phyloP scores from a whole-genome alignment of 2,888 invertebrate genomes.

The Epistrophe eligans region DNA sequence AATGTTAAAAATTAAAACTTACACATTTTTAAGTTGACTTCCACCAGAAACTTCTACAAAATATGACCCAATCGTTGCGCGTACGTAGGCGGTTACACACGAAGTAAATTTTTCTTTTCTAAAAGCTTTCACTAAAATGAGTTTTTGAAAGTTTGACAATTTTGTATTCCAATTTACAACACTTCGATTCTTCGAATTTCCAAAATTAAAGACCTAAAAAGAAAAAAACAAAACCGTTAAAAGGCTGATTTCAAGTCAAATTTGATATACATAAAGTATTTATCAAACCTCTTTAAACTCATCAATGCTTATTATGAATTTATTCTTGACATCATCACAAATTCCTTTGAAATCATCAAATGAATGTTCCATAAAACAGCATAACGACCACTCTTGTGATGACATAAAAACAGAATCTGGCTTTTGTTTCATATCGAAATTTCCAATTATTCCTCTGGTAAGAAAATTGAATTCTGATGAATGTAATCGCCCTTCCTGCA shows the following conservation, averaged over 20 bases:
- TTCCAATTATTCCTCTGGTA: constrained; percentile 89
- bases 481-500: constrained; percentile 85
- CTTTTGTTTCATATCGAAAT: constrained; percentile 85
- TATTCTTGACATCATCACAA: constrained; percentile 85
- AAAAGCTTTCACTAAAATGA: constrained; percentile 91
- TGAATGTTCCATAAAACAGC: constrained; percentile 86
- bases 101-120: constrained; percentile 92
- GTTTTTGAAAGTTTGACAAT: constrained; percentile 90
- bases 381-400: constrained; percentile 89
- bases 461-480: constrained; percentile 91
- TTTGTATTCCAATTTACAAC: constrained; percentile 86
- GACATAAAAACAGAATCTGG: constrained; percentile 85
- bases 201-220: constrained; percentile 86
- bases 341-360: constrained; percentile 86
- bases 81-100: constrained; percentile 92
- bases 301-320: constrained; percentile 86
- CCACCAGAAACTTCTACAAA: constrained; percentile 93
- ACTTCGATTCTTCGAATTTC: constrained; percentile 79
- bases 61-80: constrained; percentile 89
- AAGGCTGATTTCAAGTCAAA: background rate
- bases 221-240: background rate
- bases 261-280: too few relatives aligned
- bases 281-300: constrained; percentile 84
- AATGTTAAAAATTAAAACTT: constrained; percentile 63
- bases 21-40: constrained; percentile 81